Percentiles rank a stretch among this genome's conserved stretches.
Conservation (phyloP, 1,140 invertebrate genomes). For the Zaprionus davidi region DNA sequence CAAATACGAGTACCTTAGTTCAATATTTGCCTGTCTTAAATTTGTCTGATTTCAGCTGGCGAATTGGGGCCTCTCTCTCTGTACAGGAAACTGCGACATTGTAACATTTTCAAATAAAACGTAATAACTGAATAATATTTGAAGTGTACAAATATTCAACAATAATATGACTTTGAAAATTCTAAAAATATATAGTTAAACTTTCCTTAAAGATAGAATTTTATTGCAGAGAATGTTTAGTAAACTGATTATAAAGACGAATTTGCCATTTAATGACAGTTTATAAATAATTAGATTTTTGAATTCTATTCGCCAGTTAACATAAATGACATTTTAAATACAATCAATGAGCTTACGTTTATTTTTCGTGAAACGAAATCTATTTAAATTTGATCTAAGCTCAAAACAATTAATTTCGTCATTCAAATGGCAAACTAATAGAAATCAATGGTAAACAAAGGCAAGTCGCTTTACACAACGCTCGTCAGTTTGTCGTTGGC, state of each 20-base stretch:
- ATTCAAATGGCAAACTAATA: slow-evolving; percentile 40
- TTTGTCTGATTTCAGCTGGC: slow-evolving; percentile 20
- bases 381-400: slow-evolving; percentile 49
- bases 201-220: background rate
- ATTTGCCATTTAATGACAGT: background rate
- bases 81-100: background rate
- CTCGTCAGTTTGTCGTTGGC: slow-evolving; percentile 14
- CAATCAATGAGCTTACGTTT: slow-evolving; percentile 47
- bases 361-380: slow-evolving; percentile 7
- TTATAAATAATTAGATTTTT: background rate
- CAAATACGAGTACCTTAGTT: slow-evolving; percentile 33
- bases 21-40: slow-evolving; percentile 39
- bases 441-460: slow-evolving; percentile 56
- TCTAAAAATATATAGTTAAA: background rate
- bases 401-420: slow-evolving; percentile 52
- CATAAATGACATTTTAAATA: slow-evolving; percentile 22
- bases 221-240: background rate
- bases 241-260: background rate
- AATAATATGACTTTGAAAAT: background rate
- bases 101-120: slow-evolving; percentile 8
- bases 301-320: slow-evolving; percentile 10
- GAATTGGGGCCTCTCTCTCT: background rate
- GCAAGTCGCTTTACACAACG: slow-evolving; percentile 15
- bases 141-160: background rate
- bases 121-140: slow-evolving; percentile 1